A percentile compares a stretch with the other conserved stretches of the same genome.
Evolutionary conservation across 2,888 invertebrate genomes (phyloP).

Genomic region (Salticus scenicus): DNA sequence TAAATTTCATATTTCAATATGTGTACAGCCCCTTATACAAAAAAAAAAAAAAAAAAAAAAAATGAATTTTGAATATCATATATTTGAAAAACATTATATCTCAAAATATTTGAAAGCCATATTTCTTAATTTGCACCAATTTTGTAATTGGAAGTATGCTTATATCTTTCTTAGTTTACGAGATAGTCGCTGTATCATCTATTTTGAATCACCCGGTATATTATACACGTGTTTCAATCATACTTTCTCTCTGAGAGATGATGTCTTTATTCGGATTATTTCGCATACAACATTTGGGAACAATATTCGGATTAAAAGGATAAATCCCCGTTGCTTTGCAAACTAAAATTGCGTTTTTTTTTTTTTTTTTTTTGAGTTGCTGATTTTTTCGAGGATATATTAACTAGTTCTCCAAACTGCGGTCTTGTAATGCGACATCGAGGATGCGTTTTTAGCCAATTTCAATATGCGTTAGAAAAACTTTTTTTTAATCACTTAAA

Average conservation of each 20-base stretch:
- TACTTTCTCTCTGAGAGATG: not conserved
- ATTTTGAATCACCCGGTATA: not conserved
- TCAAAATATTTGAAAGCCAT: not conserved
- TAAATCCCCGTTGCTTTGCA: not conserved
- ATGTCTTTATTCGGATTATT: not conserved
- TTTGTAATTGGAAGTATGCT: no score
- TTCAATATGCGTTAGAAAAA: not conserved
- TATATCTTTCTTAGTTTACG: no score
- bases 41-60: no score
- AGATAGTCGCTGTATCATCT: no score
- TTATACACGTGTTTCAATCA: not conserved
- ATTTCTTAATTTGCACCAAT: not conserved
- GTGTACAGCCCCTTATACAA: no score
- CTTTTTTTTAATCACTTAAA: not conserved
- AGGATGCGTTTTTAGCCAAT: not conserved
- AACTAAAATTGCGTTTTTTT: not conserved
- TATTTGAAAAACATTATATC: not conserved
- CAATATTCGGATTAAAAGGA: not conserved
- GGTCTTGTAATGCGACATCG: conserved; percentile 1
- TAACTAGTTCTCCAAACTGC: conserved; percentile 1
- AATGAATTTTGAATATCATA: no score
- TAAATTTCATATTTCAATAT: no score
- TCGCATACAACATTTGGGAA: not conserved
- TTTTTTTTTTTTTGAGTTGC: no score
- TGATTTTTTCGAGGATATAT: no score